Conservation (phyloP, 2,888 invertebrate species). For the Dryadula phaetusa region DNA sequence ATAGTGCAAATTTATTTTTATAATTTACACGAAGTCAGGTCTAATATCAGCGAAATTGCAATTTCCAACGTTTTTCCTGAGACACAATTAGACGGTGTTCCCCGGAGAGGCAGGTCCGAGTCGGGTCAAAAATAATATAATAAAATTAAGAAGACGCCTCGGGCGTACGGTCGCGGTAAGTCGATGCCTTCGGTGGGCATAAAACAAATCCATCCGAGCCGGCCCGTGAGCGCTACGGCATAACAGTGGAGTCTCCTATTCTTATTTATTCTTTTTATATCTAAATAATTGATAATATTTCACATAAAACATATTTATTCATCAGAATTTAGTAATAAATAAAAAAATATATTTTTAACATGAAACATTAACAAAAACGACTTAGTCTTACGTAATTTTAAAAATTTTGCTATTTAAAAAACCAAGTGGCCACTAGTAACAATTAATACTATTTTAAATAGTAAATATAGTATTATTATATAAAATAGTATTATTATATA, state of each 20-base stretch:
- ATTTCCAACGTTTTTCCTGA: constrained; percentile 71
- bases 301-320: background rate
- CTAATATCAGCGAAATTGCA: constrained; percentile 63
- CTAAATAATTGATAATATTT: background rate
- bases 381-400: too few species aligned
- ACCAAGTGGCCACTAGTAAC: background rate
- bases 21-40: constrained; percentile 27
- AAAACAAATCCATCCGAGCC: constrained; percentile 79
- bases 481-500: background rate
- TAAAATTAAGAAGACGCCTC: constrained; percentile 82
- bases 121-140: constrained; percentile 76
- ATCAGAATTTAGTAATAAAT: background rate
- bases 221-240: constrained; percentile 55
- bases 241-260: constrained; percentile 54
- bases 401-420: too few species aligned
- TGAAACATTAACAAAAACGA: too few species aligned
- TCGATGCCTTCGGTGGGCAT: constrained; percentile 77
- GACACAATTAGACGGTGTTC: constrained; percentile 81
- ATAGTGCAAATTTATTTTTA: constrained; percentile 11
- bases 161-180: constrained; percentile 73
- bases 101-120: constrained; percentile 61
- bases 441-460: background rate
- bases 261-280: constrained; percentile 7
- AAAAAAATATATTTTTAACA: background rate
- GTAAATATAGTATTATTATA: background rate